Conservation (phyloP, 2,113 vertebrate species). For the Carlito syrichta region DNA sequence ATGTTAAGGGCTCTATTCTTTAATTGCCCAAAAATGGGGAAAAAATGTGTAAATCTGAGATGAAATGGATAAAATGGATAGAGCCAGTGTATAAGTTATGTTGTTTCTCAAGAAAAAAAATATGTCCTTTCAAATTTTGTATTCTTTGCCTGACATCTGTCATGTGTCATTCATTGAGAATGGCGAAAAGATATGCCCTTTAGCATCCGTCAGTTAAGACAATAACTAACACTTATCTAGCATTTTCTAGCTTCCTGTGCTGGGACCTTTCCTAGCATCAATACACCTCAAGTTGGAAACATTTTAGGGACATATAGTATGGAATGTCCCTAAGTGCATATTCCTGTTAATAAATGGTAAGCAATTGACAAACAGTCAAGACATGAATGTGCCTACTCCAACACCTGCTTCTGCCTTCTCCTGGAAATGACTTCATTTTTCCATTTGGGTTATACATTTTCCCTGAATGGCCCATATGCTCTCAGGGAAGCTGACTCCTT, state of each 20-base stretch:
- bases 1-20: slow-evolving; percentile 19
- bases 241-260: neutral
- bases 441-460: neutral
- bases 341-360: neutral
- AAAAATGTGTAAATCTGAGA: slow-evolving; percentile 33
- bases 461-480: neutral
- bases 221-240: neutral
- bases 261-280: neutral
- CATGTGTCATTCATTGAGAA: neutral
- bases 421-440: neutral
- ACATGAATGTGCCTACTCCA: neutral
- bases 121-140: neutral
- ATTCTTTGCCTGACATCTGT: neutral
- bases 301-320: neutral
- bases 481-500: neutral
- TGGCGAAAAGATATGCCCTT: neutral
- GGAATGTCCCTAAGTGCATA: neutral
- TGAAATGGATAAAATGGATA: slow-evolving; percentile 57
- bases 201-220: neutral
- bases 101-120: neutral
- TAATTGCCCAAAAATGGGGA: slow-evolving; percentile 34
- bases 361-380: neutral
- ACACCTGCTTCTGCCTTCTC: neutral
- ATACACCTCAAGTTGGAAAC: neutral
- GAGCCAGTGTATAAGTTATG: neutral